Base-by-base conservation (phyloP, 2,113 vertebrate genomes). In the Petroica traversi region DNA sequence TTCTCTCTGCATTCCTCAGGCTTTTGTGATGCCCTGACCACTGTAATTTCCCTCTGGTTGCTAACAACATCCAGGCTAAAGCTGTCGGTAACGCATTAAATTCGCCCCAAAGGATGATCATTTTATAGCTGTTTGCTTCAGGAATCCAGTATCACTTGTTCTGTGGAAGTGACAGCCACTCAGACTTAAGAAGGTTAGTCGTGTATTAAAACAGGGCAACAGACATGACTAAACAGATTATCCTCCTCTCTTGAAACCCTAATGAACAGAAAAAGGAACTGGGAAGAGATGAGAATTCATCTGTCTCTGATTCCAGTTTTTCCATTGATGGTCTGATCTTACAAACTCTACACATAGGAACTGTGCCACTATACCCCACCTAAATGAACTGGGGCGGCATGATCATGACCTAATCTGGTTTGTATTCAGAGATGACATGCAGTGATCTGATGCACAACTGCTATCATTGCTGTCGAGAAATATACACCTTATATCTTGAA, bases 181-280 rank as follows among this genome's bases (percentile, higher is more conserved):
- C 49, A 94, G 71, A 87, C 49, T 10, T 68, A 93, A 75, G 87
- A 78, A 74, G 48, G 90, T 91, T 85, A 88, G 57, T 31, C 14
- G 45, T 76, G 36, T 79, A 82, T 82, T 75, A 76, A 82, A 89
- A 92, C 48, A 64, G 62, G 58, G 78, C 66, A 94, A 73, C 23
- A 82, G 54, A 87, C 25, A 55, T 55, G 77, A 95, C 80, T 92
- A 87, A 92, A 88, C 48, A 79, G 25, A 89, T 94, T 82, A 93
- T 34, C 14, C 57, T 95, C 41, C 55, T 87, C 8, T 4, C 26
- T 45, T 11, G 3, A 92, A 89, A 87, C 43, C 8, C 45, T 71
- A 71, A 73, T 78, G 45, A 95, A 92, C 19, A 84, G 48, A 29
- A 81, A 95, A 81, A 86, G 59, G 45, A 91, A 55, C 43, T 24